Base-by-base conservation (phyloP, 2,797 vertebrate species). In the Sternotherus odoratus region DNA sequence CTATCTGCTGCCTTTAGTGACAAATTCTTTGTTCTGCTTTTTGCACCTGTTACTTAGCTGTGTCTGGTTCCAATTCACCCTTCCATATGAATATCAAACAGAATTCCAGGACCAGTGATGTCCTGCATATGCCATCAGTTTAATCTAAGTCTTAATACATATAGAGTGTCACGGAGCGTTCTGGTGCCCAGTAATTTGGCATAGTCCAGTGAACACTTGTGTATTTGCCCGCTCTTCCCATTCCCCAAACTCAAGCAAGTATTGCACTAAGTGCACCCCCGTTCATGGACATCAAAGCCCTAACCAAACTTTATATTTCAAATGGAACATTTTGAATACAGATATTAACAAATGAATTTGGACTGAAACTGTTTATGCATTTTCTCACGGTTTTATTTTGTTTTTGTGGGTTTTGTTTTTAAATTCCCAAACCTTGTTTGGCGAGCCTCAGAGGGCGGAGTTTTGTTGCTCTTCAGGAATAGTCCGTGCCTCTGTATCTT, bases 1-100 rank as follows among this genome's bases (percentile, higher is more conserved):
- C 93, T 89, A 96, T 95, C 95, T 97, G 95, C 94, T 97, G 96
- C 96, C 95, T 92, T 89, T 60, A 39, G 79, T 94, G 90, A 90
- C 85, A 83, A 54, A 56, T 54, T 15, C 91, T 95, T 90, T 92
- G 89, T 97, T 96, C 95, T 96, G 94, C 94, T 96, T 96, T 97
- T 95, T 96, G 96, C 94, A 95, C 87, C 90, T 96, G 92, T 85
- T 95, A 87, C 48, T 82, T 82, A 60, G 12, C 8, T 0, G 2
- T 77, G 85, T 60, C 87, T 46, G 80, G 92, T 90, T 89, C 72
- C 72, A 30, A 30, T 13, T 75, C 72, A 75, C 3, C 19, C n/a
- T 69, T 39, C 21, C 36, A 23, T 39, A 39, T 69, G 66, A 39
- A 39, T 39, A 24, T 69, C 28, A 17, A 46, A 48, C 6, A 75